These are phyloP conservation scores for Apodemia duryi DNA, from an alignment of 2,888 invertebrate genomes.

Conservation along the genomic window DNA sequence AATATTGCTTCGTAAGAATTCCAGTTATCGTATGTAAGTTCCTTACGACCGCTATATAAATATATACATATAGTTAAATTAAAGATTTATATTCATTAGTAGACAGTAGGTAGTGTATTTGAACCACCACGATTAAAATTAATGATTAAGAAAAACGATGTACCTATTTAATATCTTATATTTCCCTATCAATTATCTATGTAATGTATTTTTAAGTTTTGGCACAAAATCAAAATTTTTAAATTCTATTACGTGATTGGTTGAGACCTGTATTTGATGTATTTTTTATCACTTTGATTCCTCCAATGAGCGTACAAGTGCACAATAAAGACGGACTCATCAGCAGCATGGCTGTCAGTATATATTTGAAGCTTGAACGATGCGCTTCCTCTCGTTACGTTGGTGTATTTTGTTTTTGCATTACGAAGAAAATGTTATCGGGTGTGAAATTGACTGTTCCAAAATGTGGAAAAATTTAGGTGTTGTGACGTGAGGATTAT, in stretches of 20 bases:
- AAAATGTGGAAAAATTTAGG: conserved; percentile 77
- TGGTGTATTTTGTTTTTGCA: conserved; percentile 79
- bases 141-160: too few species aligned
- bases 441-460: conserved; percentile 72
- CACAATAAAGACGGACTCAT: conserved; percentile 91
- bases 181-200: too few species aligned
- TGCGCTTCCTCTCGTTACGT: conserved; percentile 90
- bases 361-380: conserved; percentile 94
- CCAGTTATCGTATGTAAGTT: too few species aligned
- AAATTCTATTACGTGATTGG: conserved; percentile 56
- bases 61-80: too few species aligned
- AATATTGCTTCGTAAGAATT: too few species aligned
- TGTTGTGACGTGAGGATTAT: conserved; percentile 70
- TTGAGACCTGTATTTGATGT: conserved; percentile 39
- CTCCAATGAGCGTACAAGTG: conserved; percentile 83
- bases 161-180: too few species aligned
- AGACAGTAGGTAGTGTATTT: too few species aligned
- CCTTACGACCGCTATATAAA: too few species aligned
- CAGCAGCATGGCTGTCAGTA: conserved; percentile 98
- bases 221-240: conserved; percentile 57
- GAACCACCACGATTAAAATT: too few species aligned
- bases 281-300: conserved; percentile 56
- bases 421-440: conserved; percentile 75
- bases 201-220: conserved; percentile 36
- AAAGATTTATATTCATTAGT: too few species aligned